A percentile compares a stretch with the other conserved stretches of the same genome.
Evolutionary conservation across 2,888 invertebrate species (phyloP).

Genomic region (Cerceris ruficornis): DNA sequence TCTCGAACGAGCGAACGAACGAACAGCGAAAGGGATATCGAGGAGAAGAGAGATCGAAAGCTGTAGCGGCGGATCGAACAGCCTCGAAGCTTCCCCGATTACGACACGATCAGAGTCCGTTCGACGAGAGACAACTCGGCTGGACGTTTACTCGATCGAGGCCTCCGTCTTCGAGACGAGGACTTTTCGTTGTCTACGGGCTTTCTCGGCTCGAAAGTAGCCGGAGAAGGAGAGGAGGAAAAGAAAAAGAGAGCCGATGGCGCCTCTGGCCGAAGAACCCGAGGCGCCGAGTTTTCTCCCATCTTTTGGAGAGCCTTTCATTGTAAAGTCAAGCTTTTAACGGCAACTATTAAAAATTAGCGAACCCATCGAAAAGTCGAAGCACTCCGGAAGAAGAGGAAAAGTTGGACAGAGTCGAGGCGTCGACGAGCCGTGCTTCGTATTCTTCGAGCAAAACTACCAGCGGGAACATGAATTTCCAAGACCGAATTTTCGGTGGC

Average conservation of each 20-base stretch:
- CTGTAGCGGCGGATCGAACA: too few species aligned
- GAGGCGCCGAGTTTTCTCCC: neutral
- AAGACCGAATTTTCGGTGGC: neutral
- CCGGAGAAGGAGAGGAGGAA: constrained; percentile 5
- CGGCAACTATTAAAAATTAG: constrained; percentile 31
- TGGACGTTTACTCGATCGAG: too few species aligned
- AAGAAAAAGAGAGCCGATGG: neutral
- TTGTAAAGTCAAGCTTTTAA: constrained; percentile 17
- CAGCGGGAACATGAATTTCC: constrained; percentile 30
- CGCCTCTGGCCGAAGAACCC: neutral
- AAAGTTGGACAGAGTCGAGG: neutral
- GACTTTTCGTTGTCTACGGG: neutral
- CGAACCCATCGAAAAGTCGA: constrained; percentile 20
- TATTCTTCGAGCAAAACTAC: neutral
- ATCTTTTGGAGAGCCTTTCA: neutral
- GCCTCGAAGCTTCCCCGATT: too few species aligned
- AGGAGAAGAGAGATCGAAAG: too few species aligned
- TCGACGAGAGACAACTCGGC: too few species aligned
- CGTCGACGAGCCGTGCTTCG: neutral
- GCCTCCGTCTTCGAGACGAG: too few species aligned
- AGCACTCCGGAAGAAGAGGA: neutral
- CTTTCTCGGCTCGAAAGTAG: neutral
- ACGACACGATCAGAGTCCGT: too few species aligned
- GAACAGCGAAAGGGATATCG: too few species aligned
- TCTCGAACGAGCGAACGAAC: too few species aligned